Evolutionary conservation across 2,113 vertebrate species (phyloP).

Genomic region (human (Homo sapiens)): DNA sequence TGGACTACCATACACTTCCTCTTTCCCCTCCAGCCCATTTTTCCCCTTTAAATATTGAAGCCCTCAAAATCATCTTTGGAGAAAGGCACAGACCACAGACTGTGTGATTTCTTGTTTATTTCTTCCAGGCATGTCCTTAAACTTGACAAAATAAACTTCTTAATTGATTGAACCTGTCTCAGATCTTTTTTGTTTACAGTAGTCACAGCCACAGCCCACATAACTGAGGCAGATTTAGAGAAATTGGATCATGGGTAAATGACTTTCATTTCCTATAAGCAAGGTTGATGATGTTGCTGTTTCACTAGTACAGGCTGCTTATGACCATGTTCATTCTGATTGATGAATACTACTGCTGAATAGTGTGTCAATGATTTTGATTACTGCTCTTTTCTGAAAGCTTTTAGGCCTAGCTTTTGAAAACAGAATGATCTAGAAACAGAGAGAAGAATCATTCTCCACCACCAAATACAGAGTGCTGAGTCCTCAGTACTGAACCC

Average conservation of each 20-base stretch:
- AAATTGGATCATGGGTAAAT: not conserved
- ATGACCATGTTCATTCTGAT: not conserved
- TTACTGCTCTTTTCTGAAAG: not conserved
- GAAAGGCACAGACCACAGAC: too few relatives aligned
- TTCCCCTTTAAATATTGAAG: too few relatives aligned
- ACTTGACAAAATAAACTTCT: too few relatives aligned
- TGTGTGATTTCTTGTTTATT: too few relatives aligned
- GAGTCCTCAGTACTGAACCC: not conserved
- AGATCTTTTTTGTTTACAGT: too few relatives aligned
- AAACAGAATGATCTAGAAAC: not conserved
- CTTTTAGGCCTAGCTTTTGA: not conserved
- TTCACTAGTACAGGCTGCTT: not conserved
- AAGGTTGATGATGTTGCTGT: not conserved
- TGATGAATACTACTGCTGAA: not conserved
- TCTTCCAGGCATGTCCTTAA: too few relatives aligned
- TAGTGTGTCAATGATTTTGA: not conserved
- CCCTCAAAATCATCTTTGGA: too few relatives aligned
- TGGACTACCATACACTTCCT: too few relatives aligned
- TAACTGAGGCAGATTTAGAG: not conserved
- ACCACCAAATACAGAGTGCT: not conserved
- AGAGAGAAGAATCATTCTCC: not conserved
- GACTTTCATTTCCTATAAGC: not conserved
- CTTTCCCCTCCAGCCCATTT: too few relatives aligned
- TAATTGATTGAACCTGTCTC: too few relatives aligned
- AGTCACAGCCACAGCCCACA: not conserved